These are phyloP conservation scores for Synergus umbraculus DNA, from an alignment of 2,888 invertebrate species.

Conservation along the genomic window DNA sequence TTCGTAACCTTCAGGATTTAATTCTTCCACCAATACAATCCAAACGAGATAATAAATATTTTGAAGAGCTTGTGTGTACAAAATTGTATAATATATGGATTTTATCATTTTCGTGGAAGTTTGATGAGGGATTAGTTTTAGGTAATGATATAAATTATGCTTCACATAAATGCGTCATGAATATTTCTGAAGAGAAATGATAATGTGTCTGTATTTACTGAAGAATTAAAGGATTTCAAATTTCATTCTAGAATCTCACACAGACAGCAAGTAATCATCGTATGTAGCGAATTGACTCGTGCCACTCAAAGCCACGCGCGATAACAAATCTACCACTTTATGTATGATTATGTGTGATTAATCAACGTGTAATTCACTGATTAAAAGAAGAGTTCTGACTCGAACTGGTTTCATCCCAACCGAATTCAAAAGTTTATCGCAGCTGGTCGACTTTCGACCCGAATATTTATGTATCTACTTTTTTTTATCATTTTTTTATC, in stretches of 20 bases:
- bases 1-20: background rate
- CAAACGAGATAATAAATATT: too few species aligned
- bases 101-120: background rate
- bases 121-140: background rate
- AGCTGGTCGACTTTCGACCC: background rate
- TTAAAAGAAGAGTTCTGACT: background rate
- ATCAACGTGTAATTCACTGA: background rate
- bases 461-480: background rate
- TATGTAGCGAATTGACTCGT: background rate
- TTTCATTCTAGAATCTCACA: conserved; percentile 2
- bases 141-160: background rate
- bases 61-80: too few species aligned
- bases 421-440: background rate
- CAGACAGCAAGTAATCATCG: background rate
- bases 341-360: background rate
- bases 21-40: background rate
- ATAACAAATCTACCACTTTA: background rate
- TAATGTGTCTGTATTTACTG: background rate
- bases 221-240: background rate
- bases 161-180: background rate
- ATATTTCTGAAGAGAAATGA: background rate
- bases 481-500: background rate
- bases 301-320: background rate
- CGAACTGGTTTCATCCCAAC: background rate
- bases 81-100: background rate